A percentile compares a stretch with the other conserved stretches of the same genome.
Conservation (phyloP, 2,888 invertebrate species). For the Hylaea fasciaria region DNA sequence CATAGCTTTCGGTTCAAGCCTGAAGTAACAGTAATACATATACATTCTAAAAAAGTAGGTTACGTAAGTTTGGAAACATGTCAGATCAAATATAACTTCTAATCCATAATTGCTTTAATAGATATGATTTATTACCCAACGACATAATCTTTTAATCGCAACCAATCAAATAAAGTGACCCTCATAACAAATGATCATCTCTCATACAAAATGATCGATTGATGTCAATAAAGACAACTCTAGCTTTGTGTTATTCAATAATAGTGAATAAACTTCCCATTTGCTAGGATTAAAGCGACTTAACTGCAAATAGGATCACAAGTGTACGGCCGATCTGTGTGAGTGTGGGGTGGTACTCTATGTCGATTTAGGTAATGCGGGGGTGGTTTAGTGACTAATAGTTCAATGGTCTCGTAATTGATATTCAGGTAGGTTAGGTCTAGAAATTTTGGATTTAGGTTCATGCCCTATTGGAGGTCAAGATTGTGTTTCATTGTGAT, state of each 20-base stretch:
- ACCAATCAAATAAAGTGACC: not conserved
- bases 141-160: not conserved
- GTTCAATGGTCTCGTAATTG: constrained; percentile 2
- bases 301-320: not conserved
- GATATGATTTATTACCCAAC: too few relatives aligned
- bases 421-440: not conserved
- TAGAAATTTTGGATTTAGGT: not conserved
- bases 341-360: not conserved
- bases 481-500: not conserved
- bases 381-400: not conserved
- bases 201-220: too few relatives aligned
- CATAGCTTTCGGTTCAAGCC: too few relatives aligned
- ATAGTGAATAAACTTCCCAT: not conserved
- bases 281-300: constrained; percentile 5
- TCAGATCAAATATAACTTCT: not conserved
- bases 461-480: too few relatives aligned
- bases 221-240: not conserved
- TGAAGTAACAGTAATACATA: too few relatives aligned
- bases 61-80: too few relatives aligned
- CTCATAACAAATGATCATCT: not conserved
- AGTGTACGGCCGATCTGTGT: not conserved
- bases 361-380: not conserved
- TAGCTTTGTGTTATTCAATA: not conserved
- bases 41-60: too few relatives aligned
- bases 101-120: too few relatives aligned